Conservation (phyloP, 1,140 invertebrate species). For the Macrosteles quadrilineatus region DNA sequence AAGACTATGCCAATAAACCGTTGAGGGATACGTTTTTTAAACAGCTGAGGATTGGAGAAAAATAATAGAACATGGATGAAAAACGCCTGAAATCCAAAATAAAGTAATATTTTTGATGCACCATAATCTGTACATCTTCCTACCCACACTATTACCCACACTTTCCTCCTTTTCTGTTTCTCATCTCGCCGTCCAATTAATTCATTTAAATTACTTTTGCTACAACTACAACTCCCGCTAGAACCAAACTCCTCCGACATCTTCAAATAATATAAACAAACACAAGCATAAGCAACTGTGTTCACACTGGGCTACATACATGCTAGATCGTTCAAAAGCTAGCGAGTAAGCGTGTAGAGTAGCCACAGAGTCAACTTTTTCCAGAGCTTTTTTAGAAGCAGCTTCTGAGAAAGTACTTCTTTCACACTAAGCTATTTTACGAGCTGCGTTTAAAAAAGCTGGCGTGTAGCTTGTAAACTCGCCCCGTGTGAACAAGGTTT, state of each 20-base stretch:
- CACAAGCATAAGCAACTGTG: constrained; percentile 6
- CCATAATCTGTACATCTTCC: constrained; percentile 31
- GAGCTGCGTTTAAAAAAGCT: constrained; percentile 27
- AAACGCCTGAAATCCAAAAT: no score
- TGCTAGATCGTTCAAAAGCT: constrained; percentile 5
- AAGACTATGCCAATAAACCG: no score
- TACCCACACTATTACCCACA: constrained; percentile 35
- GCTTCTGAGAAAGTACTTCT: background rate
- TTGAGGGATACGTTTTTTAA: background rate
- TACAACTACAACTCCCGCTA: constrained; percentile 21
- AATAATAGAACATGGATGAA: no score
- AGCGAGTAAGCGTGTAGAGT: constrained; percentile 27
- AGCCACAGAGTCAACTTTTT: constrained; percentile 15
- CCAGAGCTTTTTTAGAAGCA: constrained; percentile 7
- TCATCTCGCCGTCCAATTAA: constrained; percentile 6
- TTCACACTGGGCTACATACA: background rate
- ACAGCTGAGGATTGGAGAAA: no score
- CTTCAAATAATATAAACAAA: background rate
- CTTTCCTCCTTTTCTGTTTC: constrained; percentile 32
- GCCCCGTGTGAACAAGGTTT: no score
- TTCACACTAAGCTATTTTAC: constrained; percentile 9
- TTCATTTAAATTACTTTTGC: constrained; percentile 23
- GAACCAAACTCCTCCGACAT: constrained; percentile 25
- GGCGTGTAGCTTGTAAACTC: background rate
- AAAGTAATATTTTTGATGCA: constrained; percentile 26